These are phyloP conservation scores for Pantelozetes paolii DNA, from an alignment of 2,888 invertebrate genomes.

Conservation along the genomic window DNA sequence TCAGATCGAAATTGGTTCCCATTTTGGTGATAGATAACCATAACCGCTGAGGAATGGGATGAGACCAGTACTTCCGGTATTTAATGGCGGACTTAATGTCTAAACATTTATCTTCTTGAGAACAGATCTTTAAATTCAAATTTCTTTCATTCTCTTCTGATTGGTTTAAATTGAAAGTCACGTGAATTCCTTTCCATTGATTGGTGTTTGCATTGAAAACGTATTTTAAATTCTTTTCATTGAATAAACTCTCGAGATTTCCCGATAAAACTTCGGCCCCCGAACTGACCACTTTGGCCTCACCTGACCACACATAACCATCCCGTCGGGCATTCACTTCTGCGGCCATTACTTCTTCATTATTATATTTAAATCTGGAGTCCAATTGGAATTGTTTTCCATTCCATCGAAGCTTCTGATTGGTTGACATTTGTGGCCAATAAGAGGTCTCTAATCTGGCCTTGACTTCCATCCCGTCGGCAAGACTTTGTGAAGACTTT, in stretches of 20 bases:
- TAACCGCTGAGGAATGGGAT: background rate
- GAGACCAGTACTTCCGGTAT: background rate
- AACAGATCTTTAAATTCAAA: background rate
- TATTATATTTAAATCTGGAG: background rate
- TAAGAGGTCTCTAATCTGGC: conserved; percentile 25
- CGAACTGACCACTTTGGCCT: background rate
- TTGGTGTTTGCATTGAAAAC: too few species aligned
- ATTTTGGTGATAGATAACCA: background rate
- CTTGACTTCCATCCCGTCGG: background rate
- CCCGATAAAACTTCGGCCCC: background rate
- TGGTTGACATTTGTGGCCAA: conserved; percentile 15
- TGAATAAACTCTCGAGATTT: background rate
- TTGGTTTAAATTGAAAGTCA: background rate
- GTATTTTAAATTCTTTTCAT: too few species aligned
- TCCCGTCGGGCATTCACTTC: background rate
- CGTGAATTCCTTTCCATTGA: background rate
- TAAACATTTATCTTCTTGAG: background rate
- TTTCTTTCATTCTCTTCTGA: background rate
- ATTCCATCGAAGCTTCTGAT: background rate
- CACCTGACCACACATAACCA: background rate
- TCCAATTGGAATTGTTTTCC: background rate
- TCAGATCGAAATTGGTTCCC: background rate
- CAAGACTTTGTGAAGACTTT: background rate
- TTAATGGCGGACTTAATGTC: background rate
- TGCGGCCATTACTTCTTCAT: background rate